Conservation (phyloP, 2,888 invertebrate genomes). For the Ennomos quercinarius region DNA sequence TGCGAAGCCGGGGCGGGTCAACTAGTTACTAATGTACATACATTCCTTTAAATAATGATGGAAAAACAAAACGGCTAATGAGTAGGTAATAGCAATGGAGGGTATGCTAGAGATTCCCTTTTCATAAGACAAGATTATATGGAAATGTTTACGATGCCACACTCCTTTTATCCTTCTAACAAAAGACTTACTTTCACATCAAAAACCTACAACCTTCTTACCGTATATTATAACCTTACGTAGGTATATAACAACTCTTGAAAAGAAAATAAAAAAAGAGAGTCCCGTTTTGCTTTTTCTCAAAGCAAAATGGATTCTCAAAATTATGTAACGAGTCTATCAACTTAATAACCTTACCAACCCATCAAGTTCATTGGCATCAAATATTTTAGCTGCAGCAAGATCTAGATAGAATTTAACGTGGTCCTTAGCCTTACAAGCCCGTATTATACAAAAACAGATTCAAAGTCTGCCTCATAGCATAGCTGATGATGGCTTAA, state of each 20-base stretch:
- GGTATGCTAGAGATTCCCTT: slow-evolving; percentile 15
- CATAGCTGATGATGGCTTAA: no score
- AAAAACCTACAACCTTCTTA: slow-evolving; percentile 6
- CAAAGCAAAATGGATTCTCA: no score
- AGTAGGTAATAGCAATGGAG: slow-evolving; percentile 9
- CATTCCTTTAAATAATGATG: slow-evolving; percentile 10
- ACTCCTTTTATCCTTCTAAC: slow-evolving; percentile 31
- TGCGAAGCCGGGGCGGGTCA: no score
- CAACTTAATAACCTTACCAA: no score
- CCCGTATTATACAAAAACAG: no score
- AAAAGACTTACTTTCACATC: slow-evolving; percentile 29
- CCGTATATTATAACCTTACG: neutral
- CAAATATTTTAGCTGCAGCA: no score
- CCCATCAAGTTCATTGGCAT: no score
- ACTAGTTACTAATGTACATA: no score
- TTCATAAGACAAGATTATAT: slow-evolving; percentile 27
- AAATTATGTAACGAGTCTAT: no score
- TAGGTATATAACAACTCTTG: neutral
- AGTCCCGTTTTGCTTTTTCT: neutral
- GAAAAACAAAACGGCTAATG: slow-evolving; percentile 20
- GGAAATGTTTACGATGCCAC: slow-evolving; percentile 29
- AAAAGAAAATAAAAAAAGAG: slow-evolving; percentile 7
- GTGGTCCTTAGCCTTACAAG: no score
- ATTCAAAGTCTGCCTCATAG: no score
- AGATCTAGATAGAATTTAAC: no score